Base-by-base conservation (phyloP, 2,888 invertebrate species). In the Trileptium ribeirensis region DNA sequence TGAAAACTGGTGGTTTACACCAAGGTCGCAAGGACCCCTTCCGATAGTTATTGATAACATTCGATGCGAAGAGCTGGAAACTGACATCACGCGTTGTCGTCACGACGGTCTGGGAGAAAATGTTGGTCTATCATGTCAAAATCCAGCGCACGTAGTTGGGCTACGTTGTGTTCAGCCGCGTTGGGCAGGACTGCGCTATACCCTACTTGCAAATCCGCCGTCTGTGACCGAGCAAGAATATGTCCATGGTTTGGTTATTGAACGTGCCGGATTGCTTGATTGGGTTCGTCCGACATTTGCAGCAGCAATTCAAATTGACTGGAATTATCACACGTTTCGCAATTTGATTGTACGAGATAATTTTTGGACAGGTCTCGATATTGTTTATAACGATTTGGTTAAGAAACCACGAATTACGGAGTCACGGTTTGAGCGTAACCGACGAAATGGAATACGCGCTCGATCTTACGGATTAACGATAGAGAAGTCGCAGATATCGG, bases 121-220 rank as follows among this genome's bases (percentile, higher is more conserved):
- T 82, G 85, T 86, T 38, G 86, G 87, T 79, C 85, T 90, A 1
- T 86, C 87, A 0, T 90, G 90, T 84, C 83, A 85, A 1, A 51
- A 51, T 51, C 24, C 51, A 51, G 89, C 89, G 0, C 89, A 89
- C 29, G 90, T 90, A 88, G 89, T 90, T 85, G 90, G 90, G 89
- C 82, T 67, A 84, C 75, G 36, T 3, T 96, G 96, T 87, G 94
- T 95, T 84, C 94, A 94, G 86, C 94, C 94, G 0, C 94, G 94
- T 51, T 97, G 97, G 97, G 95, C 96, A 0, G 97, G 97, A 0
- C 90, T 97, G 0, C 91, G 97, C 85, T 93, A 97, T 85, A 95
- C 96, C 67, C 94, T 95, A 81, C 91, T 95, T 80, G 93, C 97
- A 0, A 94, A 95, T 87, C 88, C 88, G 29, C 87, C 87, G 1